Base-by-base conservation (phyloP, 1,140 invertebrate genomes). In the Heliconius himera region DNA sequence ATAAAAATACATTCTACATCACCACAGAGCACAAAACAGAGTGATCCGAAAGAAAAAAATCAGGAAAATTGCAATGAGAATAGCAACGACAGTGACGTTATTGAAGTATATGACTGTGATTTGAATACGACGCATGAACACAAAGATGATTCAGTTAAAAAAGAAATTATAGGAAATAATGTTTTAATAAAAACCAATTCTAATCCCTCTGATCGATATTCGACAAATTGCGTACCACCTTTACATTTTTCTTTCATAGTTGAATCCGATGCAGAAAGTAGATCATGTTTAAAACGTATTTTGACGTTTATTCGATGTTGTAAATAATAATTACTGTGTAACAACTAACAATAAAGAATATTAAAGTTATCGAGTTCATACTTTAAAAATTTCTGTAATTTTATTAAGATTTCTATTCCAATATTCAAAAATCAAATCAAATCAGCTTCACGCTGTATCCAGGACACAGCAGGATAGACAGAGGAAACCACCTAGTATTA, bases 201-300 rank as follows among this genome's bases (percentile, higher is more conserved):
- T 29, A 26, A 26, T 26, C 60, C 60, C 9, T 26, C 60, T 29
- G 60, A 66, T 66, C 22, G 60, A n/a, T 29, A 22, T 11, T 66
- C 26, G 13, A 66, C 13, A 66, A 66, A 29, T 29, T 66, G 83
- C 16, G 74, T 85, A 8, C 84, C 86, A 3, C 88, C 88, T 13
- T 76, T 90, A 66, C 82, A 87, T 75, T 51, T 91, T 29, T 91
- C 90, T 8, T 73, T 89, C 18, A 73, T 79, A 56, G 82, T 79
- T 20, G 84, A 80, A 22, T 73, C 80, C 38, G 78, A 87, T 71
- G 74, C 82, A 18, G 81, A 81, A 1, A 83, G 80, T 38, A 76
- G 83, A 76, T 84, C 90, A n/a, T 93, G 86, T 83, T 84, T 87
- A 29, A 89, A 86, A 70, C 82, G 86, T 11, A 78, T 91, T n/a